phyloP scores from a whole-genome alignment of 1,140 invertebrate genomes.

The Proctacanthus coquilletti region DNA sequence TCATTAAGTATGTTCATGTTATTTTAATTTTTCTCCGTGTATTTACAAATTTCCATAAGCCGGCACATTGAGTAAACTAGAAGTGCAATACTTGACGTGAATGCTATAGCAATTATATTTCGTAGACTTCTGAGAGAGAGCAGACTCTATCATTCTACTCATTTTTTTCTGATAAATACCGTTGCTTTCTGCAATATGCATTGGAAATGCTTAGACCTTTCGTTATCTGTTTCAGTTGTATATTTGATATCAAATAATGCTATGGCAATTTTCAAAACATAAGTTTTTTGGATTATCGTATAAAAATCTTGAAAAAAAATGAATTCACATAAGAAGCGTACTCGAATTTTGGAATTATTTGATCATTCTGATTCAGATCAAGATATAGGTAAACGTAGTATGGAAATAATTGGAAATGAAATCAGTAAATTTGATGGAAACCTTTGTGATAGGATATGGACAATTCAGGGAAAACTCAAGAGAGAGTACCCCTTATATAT shows the following conservation, averaged over 20 bases:
- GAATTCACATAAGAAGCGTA: slow-evolving; percentile 1
- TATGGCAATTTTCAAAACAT: too few species aligned
- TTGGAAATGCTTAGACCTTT: neutral
- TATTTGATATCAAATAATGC: neutral
- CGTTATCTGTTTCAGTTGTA: neutral
- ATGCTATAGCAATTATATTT: neutral
- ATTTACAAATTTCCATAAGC: neutral
- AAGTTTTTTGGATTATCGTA: neutral
- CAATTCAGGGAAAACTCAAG: neutral
- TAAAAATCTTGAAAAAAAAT: too few species aligned
- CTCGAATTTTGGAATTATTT: neutral
- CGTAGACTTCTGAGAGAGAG: neutral
- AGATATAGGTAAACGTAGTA: neutral
- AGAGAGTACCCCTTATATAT: neutral
- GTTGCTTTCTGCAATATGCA: neutral
- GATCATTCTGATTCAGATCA: neutral
- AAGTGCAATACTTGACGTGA: neutral
- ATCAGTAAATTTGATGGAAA: slow-evolving; percentile 1
- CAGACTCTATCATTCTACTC: too few species aligned
- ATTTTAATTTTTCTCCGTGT: neutral
- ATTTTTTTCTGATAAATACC: neutral
- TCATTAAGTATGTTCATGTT: neutral
- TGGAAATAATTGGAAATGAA: slow-evolving; percentile 1
- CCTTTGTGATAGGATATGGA: slow-evolving; percentile 1
- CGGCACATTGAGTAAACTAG: slow-evolving; percentile 1